Conservation (phyloP, 1,140 invertebrate species). For the Drosophila santomea region DNA sequence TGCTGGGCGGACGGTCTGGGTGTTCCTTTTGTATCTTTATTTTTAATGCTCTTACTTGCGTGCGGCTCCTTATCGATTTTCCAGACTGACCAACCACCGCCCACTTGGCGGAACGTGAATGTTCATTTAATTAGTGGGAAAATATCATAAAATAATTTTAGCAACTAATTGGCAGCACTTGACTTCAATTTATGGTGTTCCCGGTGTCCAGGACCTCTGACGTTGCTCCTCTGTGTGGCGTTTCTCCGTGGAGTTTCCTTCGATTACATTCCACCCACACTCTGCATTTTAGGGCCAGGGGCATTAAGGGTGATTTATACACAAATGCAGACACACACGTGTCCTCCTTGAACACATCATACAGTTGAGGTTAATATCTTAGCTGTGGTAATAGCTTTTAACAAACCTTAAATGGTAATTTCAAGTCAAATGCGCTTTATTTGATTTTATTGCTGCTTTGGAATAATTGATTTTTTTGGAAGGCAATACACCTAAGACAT, state of each 20-base stretch:
- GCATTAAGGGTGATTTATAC: constrained; percentile 78
- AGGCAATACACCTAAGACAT: too few relatives aligned
- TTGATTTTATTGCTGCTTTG: too few relatives aligned
- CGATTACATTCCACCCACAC: background rate
- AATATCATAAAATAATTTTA: constrained; percentile 79
- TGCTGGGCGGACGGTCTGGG: too few relatives aligned
- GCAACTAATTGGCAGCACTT: constrained; percentile 81
- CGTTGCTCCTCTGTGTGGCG: background rate
- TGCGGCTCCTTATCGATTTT: constrained; percentile 52
- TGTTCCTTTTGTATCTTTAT: constrained; percentile 1
- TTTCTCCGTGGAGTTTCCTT: constrained; percentile 5
- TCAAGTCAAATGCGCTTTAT: too few relatives aligned
- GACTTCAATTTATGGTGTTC: constrained; percentile 74
- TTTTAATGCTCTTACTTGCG: constrained; percentile 27
- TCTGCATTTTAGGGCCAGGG: constrained; percentile 1
- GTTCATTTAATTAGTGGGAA: constrained; percentile 73
- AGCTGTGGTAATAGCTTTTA: too few relatives aligned
- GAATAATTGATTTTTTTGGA: too few relatives aligned
- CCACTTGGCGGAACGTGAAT: constrained; percentile 22
- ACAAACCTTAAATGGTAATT: too few relatives aligned
- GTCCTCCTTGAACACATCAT: background rate
- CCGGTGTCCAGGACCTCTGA: constrained; percentile 10
- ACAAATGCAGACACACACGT: constrained; percentile 22
- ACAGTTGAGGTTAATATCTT: background rate
- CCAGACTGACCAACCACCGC: constrained; percentile 2